phyloP scores from a whole-genome alignment of 2,888 invertebrate species.

The Nasonovia ribisnigri region DNA sequence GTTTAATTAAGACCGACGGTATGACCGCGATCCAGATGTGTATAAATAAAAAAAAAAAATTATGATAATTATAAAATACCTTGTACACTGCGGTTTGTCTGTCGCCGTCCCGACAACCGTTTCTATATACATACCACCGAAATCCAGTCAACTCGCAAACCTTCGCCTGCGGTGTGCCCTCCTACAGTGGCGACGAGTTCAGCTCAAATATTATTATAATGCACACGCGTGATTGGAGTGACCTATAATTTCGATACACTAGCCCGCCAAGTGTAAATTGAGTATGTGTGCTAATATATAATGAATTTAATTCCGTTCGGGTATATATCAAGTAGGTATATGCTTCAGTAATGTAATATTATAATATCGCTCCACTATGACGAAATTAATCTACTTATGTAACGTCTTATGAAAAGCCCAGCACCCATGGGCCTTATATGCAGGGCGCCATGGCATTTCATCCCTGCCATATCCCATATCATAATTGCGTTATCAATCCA shows the following conservation, averaged over 20 bases:
- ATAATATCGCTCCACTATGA: background rate
- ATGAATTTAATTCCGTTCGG: background rate
- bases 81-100: background rate
- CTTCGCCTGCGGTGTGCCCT: background rate
- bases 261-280: background rate
- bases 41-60: background rate
- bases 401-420: background rate
- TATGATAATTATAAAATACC: background rate
- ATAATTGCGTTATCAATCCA: background rate
- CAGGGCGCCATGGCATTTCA: background rate
- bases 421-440: background rate
- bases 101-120: background rate
- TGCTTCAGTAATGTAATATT: background rate
- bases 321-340: too few relatives aligned
- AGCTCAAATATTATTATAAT: background rate
- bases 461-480: background rate
- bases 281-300: background rate
- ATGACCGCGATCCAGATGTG: background rate
- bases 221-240: background rate
- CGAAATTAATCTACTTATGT: background rate
- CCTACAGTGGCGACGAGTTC: background rate
- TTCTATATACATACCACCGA: background rate
- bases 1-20: constrained; percentile 21
- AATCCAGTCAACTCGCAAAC: background rate
- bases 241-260: background rate